Conservation (phyloP, 2,113 vertebrate genomes). For the Nesospiza acunhae region DNA sequence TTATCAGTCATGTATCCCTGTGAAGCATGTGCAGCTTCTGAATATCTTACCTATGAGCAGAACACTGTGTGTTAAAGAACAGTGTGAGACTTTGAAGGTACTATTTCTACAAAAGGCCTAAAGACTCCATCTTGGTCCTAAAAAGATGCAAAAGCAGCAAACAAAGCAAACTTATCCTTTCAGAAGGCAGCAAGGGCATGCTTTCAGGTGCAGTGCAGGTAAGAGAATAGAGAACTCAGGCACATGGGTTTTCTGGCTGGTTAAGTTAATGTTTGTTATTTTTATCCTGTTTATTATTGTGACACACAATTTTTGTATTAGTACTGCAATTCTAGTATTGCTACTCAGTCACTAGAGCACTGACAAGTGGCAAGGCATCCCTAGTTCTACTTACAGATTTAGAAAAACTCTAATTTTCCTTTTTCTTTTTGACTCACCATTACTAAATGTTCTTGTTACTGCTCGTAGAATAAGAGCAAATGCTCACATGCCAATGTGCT, state of each 20-base stretch:
- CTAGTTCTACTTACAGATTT: neutral
- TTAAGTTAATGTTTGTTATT: neutral
- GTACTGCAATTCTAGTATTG: neutral
- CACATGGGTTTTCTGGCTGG: neutral
- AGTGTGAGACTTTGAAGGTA: neutral
- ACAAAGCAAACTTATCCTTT: neutral
- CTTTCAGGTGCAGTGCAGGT: neutral
- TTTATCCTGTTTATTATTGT: neutral
- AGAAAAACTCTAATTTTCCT: neutral
- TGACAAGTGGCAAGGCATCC: neutral
- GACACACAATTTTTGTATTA: neutral
- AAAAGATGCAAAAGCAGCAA: neutral
- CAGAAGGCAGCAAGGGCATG: neutral
- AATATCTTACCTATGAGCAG: neutral
- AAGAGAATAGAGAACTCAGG: neutral
- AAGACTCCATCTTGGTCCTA: neutral
- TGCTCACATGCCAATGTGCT: slow-evolving; percentile 77
- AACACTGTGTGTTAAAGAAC: neutral
- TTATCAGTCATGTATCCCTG: neutral
- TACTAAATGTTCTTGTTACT: neutral
- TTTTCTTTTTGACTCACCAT: neutral
- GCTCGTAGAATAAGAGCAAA: slow-evolving; percentile 47
- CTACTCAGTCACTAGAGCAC: neutral
- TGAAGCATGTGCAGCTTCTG: neutral
- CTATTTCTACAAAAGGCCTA: neutral